phyloP scores from a whole-genome alignment of 2,797 vertebrate genomes.

The Mus spretus region DNA sequence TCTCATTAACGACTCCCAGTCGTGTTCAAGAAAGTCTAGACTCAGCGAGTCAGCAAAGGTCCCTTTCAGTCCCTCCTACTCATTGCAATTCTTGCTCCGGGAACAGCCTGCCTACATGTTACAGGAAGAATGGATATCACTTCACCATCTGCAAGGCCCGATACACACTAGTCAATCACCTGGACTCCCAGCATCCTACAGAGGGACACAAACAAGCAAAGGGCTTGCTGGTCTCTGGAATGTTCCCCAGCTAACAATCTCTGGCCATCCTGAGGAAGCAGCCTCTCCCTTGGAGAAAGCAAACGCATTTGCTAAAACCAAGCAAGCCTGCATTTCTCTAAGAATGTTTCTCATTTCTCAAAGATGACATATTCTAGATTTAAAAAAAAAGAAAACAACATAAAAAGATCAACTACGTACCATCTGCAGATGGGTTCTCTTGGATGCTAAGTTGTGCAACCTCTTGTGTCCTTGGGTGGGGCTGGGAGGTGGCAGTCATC shows the following conservation, averaged over 20 bases:
- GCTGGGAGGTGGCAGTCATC: background rate
- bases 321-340: conserved; percentile 31
- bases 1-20: background rate
- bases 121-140: conserved; percentile 38
- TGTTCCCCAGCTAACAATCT: conserved; percentile 51
- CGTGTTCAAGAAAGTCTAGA: conserved; percentile 47
- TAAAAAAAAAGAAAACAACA: conserved; percentile 20
- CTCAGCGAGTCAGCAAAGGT: conserved; percentile 54
- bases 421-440: background rate
- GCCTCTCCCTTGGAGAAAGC: conserved; percentile 23
- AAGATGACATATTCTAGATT: conserved; percentile 17
- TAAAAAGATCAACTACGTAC: background rate
- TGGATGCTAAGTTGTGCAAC: background rate
- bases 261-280: background rate
- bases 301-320: conserved; percentile 56
- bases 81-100: background rate
- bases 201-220: conserved; percentile 41
- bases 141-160: conserved; percentile 37
- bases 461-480: background rate
- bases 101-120: background rate
- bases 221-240: conserved; percentile 36
- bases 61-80: conserved; percentile 6
- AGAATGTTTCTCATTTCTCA: conserved; percentile 23
- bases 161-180: background rate
- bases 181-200: conserved; percentile 14